These are phyloP conservation scores for Caenorhabditis drosophilae DNA, from an alignment of 2,888 invertebrate genomes.

Conservation along the genomic window DNA sequence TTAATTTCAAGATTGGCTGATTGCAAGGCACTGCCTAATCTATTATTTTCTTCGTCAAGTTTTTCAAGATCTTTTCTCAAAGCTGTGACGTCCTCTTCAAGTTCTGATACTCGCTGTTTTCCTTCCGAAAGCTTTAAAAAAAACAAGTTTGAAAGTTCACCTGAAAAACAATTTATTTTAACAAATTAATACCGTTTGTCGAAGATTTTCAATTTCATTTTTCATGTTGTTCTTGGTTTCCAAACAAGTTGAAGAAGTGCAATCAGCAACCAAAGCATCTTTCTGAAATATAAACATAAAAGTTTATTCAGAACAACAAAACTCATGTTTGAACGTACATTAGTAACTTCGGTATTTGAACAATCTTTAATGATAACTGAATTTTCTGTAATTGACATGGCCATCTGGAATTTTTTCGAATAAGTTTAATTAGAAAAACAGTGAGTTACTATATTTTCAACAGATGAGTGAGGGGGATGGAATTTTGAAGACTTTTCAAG, in stretches of 20 bases:
- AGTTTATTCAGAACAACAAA: no score
- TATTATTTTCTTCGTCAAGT: conserved; percentile 38
- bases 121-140: conserved; percentile 48
- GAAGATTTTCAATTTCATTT: conserved; percentile 56
- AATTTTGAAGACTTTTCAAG: conserved; percentile 24
- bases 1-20: conserved; percentile 43
- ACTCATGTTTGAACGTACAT: conserved; percentile 13
- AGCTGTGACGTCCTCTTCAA: conserved; percentile 52
- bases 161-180: not conserved
- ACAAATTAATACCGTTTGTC: conserved; percentile 47
- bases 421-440: no score
- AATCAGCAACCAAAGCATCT: conserved; percentile 53
- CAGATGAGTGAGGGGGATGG: no score
- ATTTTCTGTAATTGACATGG: conserved; percentile 16
- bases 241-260: conserved; percentile 45
- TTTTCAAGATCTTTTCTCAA: conserved; percentile 47
- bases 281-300: no score
- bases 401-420: conserved; percentile 6
- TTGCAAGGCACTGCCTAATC: conserved; percentile 22
- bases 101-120: conserved; percentile 43
- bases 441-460: no score
- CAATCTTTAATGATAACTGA: conserved; percentile 26
- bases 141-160: not conserved
- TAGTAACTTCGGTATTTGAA: conserved; percentile 1
- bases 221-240: conserved; percentile 52